A percentile compares a stretch with the other conserved stretches of the same genome.
phyloP scores from a whole-genome alignment of 2,797 vertebrate species.

The Gymnocypris eckloni region DNA sequence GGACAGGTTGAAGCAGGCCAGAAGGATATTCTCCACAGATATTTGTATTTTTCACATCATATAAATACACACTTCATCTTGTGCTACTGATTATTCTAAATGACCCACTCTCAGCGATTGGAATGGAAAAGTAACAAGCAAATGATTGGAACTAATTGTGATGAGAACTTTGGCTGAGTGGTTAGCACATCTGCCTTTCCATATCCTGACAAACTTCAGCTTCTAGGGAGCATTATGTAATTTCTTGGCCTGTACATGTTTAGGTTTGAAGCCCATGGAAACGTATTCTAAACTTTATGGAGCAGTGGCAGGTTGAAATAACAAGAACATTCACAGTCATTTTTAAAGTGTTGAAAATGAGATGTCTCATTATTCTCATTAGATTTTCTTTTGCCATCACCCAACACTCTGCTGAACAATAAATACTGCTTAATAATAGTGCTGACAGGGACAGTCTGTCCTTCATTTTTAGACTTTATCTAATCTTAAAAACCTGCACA shows the following conservation, averaged over 20 bases:
- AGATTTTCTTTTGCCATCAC: neutral
- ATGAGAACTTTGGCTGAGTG: slow-evolving; percentile 44
- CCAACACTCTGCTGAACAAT: neutral
- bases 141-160: slow-evolving; percentile 18
- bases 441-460: neutral
- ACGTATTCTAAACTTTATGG: neutral
- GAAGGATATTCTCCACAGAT: neutral
- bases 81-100: slow-evolving; percentile 21
- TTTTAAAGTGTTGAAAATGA: slow-evolving; percentile 23
- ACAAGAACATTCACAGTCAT: slow-evolving; percentile 12
- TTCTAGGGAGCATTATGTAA: slow-evolving; percentile 64
- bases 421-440: slow-evolving; percentile 5
- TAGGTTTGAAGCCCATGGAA: slow-evolving; percentile 24
- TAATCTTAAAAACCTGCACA: too few species aligned
- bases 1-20: neutral
- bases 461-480: neutral
- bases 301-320: neutral
- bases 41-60: neutral
- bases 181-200: slow-evolving; percentile 39
- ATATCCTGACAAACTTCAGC: slow-evolving; percentile 53
- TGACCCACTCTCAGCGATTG: neutral
- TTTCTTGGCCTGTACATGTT: slow-evolving; percentile 57
- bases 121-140: neutral
- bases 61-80: neutral
- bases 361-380: slow-evolving; percentile 6